Evolutionary conservation across 1,140 invertebrate genomes (phyloP).

Genomic region (Drosophila albomicans): DNA sequence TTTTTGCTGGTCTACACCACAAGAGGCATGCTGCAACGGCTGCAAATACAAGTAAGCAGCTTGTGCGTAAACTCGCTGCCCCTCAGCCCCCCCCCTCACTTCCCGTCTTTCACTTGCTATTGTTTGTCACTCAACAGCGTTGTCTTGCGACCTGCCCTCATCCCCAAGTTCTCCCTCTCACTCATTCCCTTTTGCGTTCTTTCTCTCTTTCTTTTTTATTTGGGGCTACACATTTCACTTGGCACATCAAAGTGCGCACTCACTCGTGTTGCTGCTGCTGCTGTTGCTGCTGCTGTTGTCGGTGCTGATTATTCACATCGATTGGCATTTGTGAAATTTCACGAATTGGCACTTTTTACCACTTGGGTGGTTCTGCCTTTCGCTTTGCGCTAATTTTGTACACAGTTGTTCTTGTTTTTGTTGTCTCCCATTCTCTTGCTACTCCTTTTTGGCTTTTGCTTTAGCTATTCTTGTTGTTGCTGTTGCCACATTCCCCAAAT

Average conservation of each 20-base stretch:
- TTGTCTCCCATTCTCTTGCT: slow-evolving; percentile 18
- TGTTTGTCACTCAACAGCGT: slow-evolving; percentile 80
- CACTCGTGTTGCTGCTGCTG: slow-evolving; percentile 44
- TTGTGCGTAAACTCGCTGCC: not conserved
- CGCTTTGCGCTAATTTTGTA: slow-evolving; percentile 63
- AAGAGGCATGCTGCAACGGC: slow-evolving; percentile 28
- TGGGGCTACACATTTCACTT: slow-evolving; percentile 49
- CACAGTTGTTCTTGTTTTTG: slow-evolving; percentile 31
- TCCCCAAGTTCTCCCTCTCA: not conserved
- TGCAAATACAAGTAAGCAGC: slow-evolving; percentile 27
- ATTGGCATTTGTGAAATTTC: slow-evolving; percentile 82
- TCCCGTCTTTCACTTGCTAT: slow-evolving; percentile 70
- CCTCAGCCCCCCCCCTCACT: not conserved
- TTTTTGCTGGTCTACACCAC: slow-evolving; percentile 10
- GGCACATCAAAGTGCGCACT: slow-evolving; percentile 64
- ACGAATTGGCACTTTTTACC: slow-evolving; percentile 79
- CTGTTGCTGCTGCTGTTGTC: slow-evolving; percentile 55
- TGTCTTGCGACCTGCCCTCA: slow-evolving; percentile 53
- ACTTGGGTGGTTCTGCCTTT: slow-evolving; percentile 69
- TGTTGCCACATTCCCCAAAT: slow-evolving; percentile 55
- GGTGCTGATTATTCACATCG: slow-evolving; percentile 82
- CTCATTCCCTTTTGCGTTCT: not conserved
- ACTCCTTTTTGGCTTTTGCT: not conserved
- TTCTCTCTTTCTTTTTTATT: not conserved
- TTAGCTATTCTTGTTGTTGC: slow-evolving; percentile 11